Evolutionary conservation across 2,113 vertebrate species (phyloP).

Genomic region (Megaleporinus macrocephalus): DNA sequence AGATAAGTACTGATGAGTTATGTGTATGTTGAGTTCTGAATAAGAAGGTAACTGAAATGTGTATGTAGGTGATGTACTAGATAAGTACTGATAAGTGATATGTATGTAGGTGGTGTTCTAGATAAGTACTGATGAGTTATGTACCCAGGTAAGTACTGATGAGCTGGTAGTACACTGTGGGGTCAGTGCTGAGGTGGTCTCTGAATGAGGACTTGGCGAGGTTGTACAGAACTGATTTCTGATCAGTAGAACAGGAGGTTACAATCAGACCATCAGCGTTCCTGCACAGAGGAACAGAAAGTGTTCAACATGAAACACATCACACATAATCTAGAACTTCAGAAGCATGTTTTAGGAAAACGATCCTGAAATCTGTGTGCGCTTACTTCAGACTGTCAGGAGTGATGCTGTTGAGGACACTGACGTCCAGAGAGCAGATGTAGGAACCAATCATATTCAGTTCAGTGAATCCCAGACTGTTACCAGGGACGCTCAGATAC

Average conservation of each 20-base stretch:
- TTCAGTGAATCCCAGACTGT: slow-evolving; percentile 63
- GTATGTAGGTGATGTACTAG: too few relatives aligned
- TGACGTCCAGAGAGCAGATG: slow-evolving; percentile 72
- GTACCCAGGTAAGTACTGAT: slow-evolving; percentile 79
- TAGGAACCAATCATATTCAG: slow-evolving; percentile 65
- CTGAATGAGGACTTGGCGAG: slow-evolving; percentile 70
- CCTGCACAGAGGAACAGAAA: slow-evolving; percentile 58
- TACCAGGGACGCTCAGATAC: slow-evolving; percentile 64
- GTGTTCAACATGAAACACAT: too few relatives aligned
- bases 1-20: too few relatives aligned
- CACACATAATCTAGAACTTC: too few relatives aligned
- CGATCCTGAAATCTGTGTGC: not conserved
- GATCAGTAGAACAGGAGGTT: slow-evolving; percentile 60
- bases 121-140: too few relatives aligned
- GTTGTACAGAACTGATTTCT: slow-evolving; percentile 67
- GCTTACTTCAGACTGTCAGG: slow-evolving; percentile 67
- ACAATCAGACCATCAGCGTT: slow-evolving; percentile 52
- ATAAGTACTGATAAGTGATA: too few relatives aligned
- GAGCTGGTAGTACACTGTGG: slow-evolving; percentile 58
- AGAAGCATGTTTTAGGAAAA: not conserved
- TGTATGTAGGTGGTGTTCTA: too few relatives aligned
- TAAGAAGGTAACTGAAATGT: too few relatives aligned
- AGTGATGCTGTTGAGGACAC: slow-evolving; percentile 54
- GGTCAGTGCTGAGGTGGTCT: not conserved
- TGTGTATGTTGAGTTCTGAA: too few relatives aligned